Evolutionary conservation across 1,140 invertebrate genomes (phyloP).

Genomic region (Zaprionus africanus): DNA sequence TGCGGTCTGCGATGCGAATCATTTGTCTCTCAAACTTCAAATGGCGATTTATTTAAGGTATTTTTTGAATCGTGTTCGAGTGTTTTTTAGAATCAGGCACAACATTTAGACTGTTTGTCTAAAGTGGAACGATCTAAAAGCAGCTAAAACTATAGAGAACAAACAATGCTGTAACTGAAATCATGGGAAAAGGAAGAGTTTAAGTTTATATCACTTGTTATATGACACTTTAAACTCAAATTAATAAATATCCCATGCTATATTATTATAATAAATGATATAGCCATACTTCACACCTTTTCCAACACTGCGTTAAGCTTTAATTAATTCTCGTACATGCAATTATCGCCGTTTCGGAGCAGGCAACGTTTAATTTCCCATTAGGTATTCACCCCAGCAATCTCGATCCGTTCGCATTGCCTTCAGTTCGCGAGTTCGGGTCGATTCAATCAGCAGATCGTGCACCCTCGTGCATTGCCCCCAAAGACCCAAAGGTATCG

Average conservation of each 20-base stretch:
- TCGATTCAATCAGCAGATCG: conserved; percentile 2
- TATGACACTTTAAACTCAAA: background rate
- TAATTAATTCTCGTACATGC: background rate
- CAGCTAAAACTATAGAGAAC: background rate
- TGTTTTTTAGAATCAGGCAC: background rate
- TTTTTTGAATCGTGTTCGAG: background rate
- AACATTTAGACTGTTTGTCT: background rate
- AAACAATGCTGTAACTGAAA: background rate
- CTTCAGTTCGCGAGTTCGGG: background rate
- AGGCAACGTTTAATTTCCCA: background rate
- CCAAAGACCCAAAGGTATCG: conserved; percentile 4
- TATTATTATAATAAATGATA: conserved; percentile 1
- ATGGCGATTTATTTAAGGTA: conserved; percentile 1
- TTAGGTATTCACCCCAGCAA: background rate
- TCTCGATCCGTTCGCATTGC: background rate
- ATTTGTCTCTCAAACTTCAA: conserved; percentile 22
- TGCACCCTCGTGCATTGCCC: conserved; percentile 17
- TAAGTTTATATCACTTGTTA: background rate
- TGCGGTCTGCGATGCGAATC: conserved; percentile 23
- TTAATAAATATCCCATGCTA: background rate
- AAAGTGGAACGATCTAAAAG: background rate
- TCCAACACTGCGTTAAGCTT: background rate
- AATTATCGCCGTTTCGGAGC: conserved; percentile 5
- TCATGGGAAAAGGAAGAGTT: background rate
- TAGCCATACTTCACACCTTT: background rate